phyloP scores from a whole-genome alignment of 2,888 invertebrate species.

The Hybos culiciformis region DNA sequence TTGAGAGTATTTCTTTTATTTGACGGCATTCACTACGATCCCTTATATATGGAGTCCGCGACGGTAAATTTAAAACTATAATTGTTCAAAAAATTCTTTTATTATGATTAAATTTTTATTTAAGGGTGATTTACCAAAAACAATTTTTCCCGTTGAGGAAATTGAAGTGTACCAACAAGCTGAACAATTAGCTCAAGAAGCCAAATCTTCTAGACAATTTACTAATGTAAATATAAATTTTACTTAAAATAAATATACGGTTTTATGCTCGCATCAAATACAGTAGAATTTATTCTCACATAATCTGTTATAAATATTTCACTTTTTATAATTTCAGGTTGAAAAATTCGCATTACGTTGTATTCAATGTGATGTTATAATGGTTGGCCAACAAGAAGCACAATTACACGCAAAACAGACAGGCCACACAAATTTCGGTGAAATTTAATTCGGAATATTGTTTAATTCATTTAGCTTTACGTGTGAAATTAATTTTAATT shows the following conservation, averaged over 20 bases:
- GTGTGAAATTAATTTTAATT: no score
- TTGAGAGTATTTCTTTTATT: slow-evolving; percentile 78
- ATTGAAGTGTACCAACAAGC: slow-evolving; percentile 61
- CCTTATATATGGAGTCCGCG: slow-evolving; percentile 70
- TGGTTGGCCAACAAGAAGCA: slow-evolving; percentile 71
- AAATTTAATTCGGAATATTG: slow-evolving; percentile 48
- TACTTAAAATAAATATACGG: no score
- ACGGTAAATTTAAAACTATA: slow-evolving; percentile 43
- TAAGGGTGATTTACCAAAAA: slow-evolving; percentile 60
- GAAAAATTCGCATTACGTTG: slow-evolving; percentile 79
- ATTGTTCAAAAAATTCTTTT: not conserved
- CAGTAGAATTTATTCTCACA: no score
- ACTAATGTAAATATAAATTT: slow-evolving; percentile 81
- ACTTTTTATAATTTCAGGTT: no score
- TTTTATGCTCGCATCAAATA: no score
- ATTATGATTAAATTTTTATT: slow-evolving; percentile 6
- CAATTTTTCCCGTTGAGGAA: slow-evolving; percentile 68
- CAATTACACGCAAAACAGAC: slow-evolving; percentile 74
- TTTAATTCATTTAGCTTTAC: no score
- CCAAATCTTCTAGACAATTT: slow-evolving; percentile 76
- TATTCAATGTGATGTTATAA: slow-evolving; percentile 57
- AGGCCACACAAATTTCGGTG: slow-evolving; percentile 68
- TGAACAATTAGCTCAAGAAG: slow-evolving; percentile 71
- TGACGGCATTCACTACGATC: slow-evolving; percentile 95
- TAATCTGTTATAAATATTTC: no score